Base-by-base conservation (phyloP, 2,113 vertebrate genomes). In the Microtus oregoni region DNA sequence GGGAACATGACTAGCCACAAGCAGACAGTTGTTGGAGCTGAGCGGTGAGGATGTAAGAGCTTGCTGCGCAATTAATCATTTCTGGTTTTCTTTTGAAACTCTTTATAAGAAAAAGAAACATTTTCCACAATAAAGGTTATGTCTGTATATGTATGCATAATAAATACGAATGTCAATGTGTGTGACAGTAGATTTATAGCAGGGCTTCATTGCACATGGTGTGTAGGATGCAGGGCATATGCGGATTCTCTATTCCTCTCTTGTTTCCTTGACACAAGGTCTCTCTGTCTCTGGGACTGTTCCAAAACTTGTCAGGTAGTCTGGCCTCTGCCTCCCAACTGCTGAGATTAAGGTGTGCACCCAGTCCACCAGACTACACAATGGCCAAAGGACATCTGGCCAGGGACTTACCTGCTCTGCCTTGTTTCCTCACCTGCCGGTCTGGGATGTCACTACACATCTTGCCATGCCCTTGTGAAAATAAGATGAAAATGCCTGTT, bases 101-200 rank as follows among this genome's bases (percentile, higher is more conserved):
- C 30, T 86, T 65, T 22, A 55, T 94, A 58, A 85, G 32, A 78
- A 95, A 85, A 86, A 68, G 63, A 65, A 19, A 68, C 17, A 20
- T 30, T 38, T n/a, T 75, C 19, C 20, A 85, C 58, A 90, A 78
- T 87, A 86, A 44, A 92, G 82, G 89, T 86, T 85, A 68, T 63
- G 38, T 41, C 20, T 50, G 6, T 73, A 14, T 3, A 15, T 65
- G 4, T 55, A 24, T 93, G 52, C 32, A 26, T 86, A 24, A 52
- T 35, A 86, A 41, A 44, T 52, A 76, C 2, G 14, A 65, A 38
- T 20, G 19, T 14, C 35, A 41, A 41, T 35, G 10, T 88, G 22
- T 61, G 10, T 76, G 52, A 70, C 10, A 83, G 65, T 68, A 8
- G 68, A 41, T 87, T 92, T 87, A 50, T 35, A 52, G 61, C 1